A percentile compares a stretch with the other conserved stretches of the same genome.
Evolutionary conservation across 2,797 vertebrate genomes (phyloP).

Genomic region (Poliocrania exsul): DNA sequence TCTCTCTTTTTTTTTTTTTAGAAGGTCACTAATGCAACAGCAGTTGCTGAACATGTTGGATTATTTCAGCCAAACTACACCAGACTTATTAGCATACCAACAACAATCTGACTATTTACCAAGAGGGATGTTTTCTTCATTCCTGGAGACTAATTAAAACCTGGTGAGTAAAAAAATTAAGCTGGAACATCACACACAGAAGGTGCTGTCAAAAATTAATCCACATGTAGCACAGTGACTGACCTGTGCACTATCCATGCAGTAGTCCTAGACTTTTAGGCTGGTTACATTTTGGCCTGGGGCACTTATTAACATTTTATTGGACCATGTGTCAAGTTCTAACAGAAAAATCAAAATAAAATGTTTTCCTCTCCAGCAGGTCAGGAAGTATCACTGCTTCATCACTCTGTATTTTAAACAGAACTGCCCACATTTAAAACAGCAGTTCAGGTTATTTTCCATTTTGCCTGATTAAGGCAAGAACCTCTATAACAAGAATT

Average conservation of each 20-base stretch:
- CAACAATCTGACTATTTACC: background rate
- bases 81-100: background rate
- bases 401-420: background rate
- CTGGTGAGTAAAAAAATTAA: background rate
- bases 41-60: background rate
- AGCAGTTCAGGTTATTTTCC: background rate
- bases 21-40: background rate
- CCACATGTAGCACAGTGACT: background rate
- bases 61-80: background rate
- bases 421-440: background rate
- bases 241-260: background rate
- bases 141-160: background rate
- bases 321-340: background rate
- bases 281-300: background rate
- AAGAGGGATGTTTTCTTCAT: background rate
- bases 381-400: background rate
- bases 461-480: background rate
- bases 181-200: background rate
- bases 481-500: background rate
- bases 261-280: background rate
- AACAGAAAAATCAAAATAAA: conserved; percentile 4
- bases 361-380: background rate
- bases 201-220: background rate
- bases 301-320: background rate
- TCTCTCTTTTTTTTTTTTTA: background rate